Percentiles rank a stretch among this genome's conserved stretches.
These are phyloP conservation scores for Sebastes taczanowskii DNA, from an alignment of 2,797 vertebrate genomes.

Conservation along the genomic window DNA sequence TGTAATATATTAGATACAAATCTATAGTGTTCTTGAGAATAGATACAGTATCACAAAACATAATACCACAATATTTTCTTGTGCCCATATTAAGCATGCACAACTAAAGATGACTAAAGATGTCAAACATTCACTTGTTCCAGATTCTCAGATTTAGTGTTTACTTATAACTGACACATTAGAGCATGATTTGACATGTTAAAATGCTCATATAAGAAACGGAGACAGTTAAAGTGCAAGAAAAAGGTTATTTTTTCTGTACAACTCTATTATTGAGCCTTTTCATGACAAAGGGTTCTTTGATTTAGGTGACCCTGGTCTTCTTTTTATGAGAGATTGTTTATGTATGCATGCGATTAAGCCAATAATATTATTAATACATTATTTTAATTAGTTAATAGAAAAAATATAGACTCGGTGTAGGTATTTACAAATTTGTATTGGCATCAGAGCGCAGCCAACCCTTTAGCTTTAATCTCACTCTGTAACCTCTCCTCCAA, in stretches of 20 bases:
- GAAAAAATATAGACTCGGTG: neutral
- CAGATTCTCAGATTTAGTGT: too few relatives aligned
- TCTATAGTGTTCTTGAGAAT: neutral
- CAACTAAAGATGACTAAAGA: too few relatives aligned
- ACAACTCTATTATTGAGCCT: neutral
- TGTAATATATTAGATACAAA: too few relatives aligned
- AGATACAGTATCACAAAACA: neutral
- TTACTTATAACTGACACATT: neutral
- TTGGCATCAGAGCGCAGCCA: slow-evolving; percentile 1
- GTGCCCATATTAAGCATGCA: rapidly evolving
- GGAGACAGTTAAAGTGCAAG: neutral
- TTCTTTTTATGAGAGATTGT: neutral
- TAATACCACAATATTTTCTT: neutral
- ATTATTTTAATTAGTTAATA: neutral
- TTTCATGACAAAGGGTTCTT: neutral
- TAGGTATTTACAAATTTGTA: slow-evolving; percentile 2
- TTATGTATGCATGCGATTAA: neutral
- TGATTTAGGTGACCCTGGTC: neutral
- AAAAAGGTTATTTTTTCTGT: neutral
- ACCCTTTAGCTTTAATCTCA: slow-evolving; percentile 57
- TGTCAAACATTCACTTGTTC: too few relatives aligned
- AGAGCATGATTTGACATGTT: neutral
- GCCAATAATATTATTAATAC: neutral
- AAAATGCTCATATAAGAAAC: neutral
- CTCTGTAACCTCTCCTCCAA: slow-evolving; percentile 40